These are phyloP conservation scores for Chascanopsetta lugubris DNA, from an alignment of 2,113 vertebrate genomes.

Conservation along the genomic window DNA sequence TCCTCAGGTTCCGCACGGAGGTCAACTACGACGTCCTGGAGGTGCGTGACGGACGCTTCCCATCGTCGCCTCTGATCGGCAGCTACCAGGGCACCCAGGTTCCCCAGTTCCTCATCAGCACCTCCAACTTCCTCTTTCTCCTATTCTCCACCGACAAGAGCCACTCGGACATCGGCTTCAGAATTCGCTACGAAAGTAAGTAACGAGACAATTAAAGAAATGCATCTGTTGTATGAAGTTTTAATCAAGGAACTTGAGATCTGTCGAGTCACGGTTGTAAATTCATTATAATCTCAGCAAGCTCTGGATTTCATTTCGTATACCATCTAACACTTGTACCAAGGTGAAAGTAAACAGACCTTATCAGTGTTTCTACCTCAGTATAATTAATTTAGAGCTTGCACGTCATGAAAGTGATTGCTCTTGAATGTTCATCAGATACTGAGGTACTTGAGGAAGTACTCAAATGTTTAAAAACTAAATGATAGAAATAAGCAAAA, in stretches of 20 bases:
- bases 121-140: slow-evolving; percentile 94
- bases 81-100: slow-evolving; percentile 98
- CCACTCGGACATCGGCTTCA: slow-evolving; percentile 96
- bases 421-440: too few relatives aligned
- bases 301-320: slow-evolving; percentile 31
- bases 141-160: slow-evolving; percentile 98
- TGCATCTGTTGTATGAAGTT: too few relatives aligned
- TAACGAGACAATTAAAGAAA: too few relatives aligned
- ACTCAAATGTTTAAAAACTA: too few relatives aligned
- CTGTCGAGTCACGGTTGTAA: slow-evolving; percentile 28
- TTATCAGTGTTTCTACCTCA: too few relatives aligned
- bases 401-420: too few relatives aligned
- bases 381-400: too few relatives aligned
- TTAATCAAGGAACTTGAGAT: neutral
- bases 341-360: slow-evolving; percentile 59
- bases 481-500: too few relatives aligned
- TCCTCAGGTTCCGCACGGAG: slow-evolving; percentile 92
- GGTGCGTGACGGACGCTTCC: slow-evolving; percentile 92
- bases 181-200: slow-evolving; percentile 98
- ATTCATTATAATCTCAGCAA: slow-evolving; percentile 32
- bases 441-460: too few relatives aligned
- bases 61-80: slow-evolving; percentile 92
- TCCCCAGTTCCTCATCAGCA: slow-evolving; percentile 99
- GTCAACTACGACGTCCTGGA: slow-evolving; percentile 97
- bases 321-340: slow-evolving; percentile 42